Base-by-base conservation (phyloP, 2,888 invertebrate species). In the Smittia aterrima region DNA sequence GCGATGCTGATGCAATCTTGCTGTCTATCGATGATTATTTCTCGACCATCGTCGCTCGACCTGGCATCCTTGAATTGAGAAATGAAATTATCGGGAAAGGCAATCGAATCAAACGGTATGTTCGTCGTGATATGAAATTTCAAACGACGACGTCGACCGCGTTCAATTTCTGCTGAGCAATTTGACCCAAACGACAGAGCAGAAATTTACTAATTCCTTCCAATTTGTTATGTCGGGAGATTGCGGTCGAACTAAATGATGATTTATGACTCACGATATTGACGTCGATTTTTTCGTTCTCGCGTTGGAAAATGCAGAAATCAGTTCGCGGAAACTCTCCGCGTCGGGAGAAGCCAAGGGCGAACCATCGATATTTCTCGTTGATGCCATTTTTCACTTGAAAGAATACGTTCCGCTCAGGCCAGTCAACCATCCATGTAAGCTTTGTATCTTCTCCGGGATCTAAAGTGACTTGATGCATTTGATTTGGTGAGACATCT, bases 341-440 rank as follows among this genome's bases (percentile, higher is more conserved):
- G 75, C 91, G 87, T 79, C 93, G 89, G 0, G 95, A 95, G 83
- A 95, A 95, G 40, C 95, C 95, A 67, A 95, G 79, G 0, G 91
- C 93, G 78, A 95, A 89, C 95, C 95, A 95, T 70, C 85, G 85
- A 78, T 82, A 82, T 75, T 82, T 79, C 76, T 80, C 79, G 72
- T 80, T 80, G 76, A 83, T 83, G 11, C 82, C 83, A 74, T 83
- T 82, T 77, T 83, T 82, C 74, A 83, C 77, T 76, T 83, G 82
- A 76, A 83, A 83, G 7, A 83, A 79, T n/a, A 83, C 82, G 77
- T 83, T 82, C 77, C 82, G 81, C 74, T 83, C 82, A 58, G 82
- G 81, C 83, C 83, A 83, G 77, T 83, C 83, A 1, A 83, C 74
- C 74, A 74, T 74, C 74, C 74, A 74, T 7, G 66, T 74, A 1